phyloP scores from a whole-genome alignment of 1,140 invertebrate species.

The Anthonomus grandis region DNA sequence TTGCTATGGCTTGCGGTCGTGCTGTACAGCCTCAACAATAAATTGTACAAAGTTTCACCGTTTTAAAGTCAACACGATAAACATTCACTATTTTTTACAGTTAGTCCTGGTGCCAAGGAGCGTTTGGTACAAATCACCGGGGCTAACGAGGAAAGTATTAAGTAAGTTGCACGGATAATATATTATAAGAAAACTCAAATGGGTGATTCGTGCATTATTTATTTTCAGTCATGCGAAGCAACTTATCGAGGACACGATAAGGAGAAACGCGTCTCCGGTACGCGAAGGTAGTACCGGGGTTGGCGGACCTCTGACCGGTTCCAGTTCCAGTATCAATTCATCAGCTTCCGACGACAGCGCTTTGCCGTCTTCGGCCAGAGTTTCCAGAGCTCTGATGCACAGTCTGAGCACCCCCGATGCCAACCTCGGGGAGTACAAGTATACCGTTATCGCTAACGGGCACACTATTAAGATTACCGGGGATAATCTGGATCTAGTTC shows the following conservation, averaged over 20 bases:
- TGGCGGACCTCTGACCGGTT: constrained; percentile 61
- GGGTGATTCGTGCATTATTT: not conserved
- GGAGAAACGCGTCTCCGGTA: constrained; percentile 86
- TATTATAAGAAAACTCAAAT: no score
- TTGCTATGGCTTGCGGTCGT: constrained; percentile 1
- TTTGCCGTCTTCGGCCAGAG: constrained; percentile 40
- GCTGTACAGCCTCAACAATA: constrained; percentile 8
- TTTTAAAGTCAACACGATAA: no score
- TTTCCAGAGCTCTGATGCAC: constrained; percentile 63
- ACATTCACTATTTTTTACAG: constrained; percentile 68
- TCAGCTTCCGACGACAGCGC: constrained; percentile 69
- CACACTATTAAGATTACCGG: constrained; percentile 81
- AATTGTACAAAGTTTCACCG: no score
- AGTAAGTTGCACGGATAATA: constrained; percentile 58
- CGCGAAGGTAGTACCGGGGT: constrained; percentile 53
- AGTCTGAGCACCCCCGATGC: constrained; percentile 81
- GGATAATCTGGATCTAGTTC: constrained; percentile 75
- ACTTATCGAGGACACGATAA: constrained; percentile 88
- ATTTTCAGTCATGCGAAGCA: constrained; percentile 77
- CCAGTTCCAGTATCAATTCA: constrained; percentile 66
- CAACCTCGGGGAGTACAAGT: constrained; percentile 79
- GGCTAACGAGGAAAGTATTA: constrained; percentile 85
- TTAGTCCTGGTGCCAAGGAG: constrained; percentile 87
- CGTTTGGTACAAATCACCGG: constrained; percentile 90
- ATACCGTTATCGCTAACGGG: constrained; percentile 76